A percentile compares a stretch with the other conserved stretches of the same genome.
Conservation (phyloP, 2,888 invertebrate species). For the Pinctada fucata region DNA sequence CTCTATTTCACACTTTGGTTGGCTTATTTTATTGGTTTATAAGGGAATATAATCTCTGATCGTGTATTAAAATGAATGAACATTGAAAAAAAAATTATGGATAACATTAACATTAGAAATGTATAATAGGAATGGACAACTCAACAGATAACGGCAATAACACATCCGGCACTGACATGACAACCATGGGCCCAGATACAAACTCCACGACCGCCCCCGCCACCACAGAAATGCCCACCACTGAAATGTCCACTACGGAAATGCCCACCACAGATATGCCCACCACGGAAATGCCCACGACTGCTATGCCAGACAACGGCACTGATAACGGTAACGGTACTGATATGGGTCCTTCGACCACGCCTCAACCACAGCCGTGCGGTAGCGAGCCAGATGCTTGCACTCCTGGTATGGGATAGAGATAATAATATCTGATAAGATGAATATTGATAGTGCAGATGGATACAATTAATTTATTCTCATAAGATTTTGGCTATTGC, state of each 20-base stretch:
- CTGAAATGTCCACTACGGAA: not conserved
- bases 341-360: not conserved
- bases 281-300: not conserved
- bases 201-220: not conserved
- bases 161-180: not conserved
- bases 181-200: not conserved
- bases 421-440: too few relatives aligned
- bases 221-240: not conserved
- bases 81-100: too few relatives aligned
- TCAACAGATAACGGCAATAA: not conserved
- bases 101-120: too few relatives aligned
- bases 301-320: not conserved
- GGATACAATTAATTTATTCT: too few relatives aligned
- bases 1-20: too few relatives aligned
- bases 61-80: too few relatives aligned
- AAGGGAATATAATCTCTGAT: too few relatives aligned
- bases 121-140: too few relatives aligned
- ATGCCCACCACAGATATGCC: not conserved
- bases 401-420: not conserved
- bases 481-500: too few relatives aligned
- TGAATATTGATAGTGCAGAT: too few relatives aligned
- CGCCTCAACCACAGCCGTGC: constrained; percentile 3
- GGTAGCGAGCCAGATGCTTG: constrained; percentile 17
- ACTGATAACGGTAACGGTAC: not conserved
- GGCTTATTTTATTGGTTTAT: too few relatives aligned